phyloP scores from a whole-genome alignment of 2,113 vertebrate species.

The Nannobrachium achirus region DNA sequence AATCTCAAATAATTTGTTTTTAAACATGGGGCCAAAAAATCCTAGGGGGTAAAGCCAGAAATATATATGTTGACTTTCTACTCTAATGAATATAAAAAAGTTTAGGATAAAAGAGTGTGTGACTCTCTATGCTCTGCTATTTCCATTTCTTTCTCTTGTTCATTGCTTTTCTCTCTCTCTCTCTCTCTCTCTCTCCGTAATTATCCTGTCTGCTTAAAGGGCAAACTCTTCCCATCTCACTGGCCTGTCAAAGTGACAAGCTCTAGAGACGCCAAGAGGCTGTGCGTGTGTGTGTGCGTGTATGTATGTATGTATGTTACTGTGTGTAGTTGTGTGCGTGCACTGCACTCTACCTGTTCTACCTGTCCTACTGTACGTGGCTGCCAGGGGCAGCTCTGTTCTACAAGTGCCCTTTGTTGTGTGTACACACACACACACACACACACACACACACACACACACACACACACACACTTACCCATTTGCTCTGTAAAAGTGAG shows the following conservation, averaged over 20 bases:
- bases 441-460: not conserved
- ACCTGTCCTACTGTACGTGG: slow-evolving; percentile 56
- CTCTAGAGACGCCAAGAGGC: not conserved
- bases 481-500: not conserved
- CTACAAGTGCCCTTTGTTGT: slow-evolving; percentile 49
- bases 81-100: not conserved
- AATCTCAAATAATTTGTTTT: no score
- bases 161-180: slow-evolving; percentile 3
- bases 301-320: slow-evolving; percentile 16
- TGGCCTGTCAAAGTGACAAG: slow-evolving; percentile 29
- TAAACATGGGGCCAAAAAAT: not conserved
- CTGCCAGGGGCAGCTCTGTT: not conserved
- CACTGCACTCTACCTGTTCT: slow-evolving; percentile 58
- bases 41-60: no score
- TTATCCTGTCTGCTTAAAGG: slow-evolving; percentile 73
- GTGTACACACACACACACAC: not conserved
- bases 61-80: not conserved
- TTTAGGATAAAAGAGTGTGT: no score
- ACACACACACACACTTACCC: slow-evolving; percentile 11
- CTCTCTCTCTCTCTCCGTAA: slow-evolving; percentile 37
- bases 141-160: slow-evolving; percentile 4
- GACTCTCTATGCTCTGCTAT: not conserved
- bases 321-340: slow-evolving; percentile 1
- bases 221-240: slow-evolving; percentile 66
- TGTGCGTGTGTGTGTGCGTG: not conserved